Base-by-base conservation (phyloP, 1,140 invertebrate species). In the Ostrea edulis region DNA sequence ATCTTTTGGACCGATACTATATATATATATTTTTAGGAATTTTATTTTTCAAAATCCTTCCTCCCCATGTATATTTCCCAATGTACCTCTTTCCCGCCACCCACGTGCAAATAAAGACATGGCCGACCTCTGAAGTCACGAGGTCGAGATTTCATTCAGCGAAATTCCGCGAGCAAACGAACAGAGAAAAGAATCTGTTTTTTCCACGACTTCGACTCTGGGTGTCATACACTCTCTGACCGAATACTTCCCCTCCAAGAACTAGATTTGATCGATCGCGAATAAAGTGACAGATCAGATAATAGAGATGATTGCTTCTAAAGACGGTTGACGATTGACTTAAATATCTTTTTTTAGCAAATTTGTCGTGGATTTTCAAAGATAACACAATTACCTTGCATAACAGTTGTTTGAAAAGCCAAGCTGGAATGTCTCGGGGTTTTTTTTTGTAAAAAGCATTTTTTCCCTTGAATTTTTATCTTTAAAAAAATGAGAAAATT, bases 81-180 rank as follows among this genome's bases (percentile, higher is more conserved):
- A 9, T 25, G 68, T 71, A 9, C 68, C 68, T 35, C 68, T 35
- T 71, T 9, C 4, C 22, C 29, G 68, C 68, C 68, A 71, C 68
- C 68, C 68, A 71, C 68, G 68, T 71, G 25, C 29, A 71, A 71
- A 71, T 71, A 71, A 71, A 71, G 68, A 71, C 68, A 29, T 71
- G 25, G 68, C 25, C 25, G 68, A 71, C 68, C 68, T 29, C 29
- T 29, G 29, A 71, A 29, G 68, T 29, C 68, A 71, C 68, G 68
- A 71, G 68, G 68, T 71, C 68, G 68, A 71, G 22, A 71, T 35
- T 71, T 71, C 29, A 35, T 71, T 71, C 68, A 71, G 22, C 22
- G 68, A 71, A 71, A 71, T 71, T 25, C 68, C 22, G 68, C 68
- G 29, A 71, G 68, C 68, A 71, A 71, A 71, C 68, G 12, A 71